Percentiles rank a stretch among this genome's conserved stretches.
Evolutionary conservation across 2,888 invertebrate genomes (phyloP).

Genomic region (Branchellion lobata): DNA sequence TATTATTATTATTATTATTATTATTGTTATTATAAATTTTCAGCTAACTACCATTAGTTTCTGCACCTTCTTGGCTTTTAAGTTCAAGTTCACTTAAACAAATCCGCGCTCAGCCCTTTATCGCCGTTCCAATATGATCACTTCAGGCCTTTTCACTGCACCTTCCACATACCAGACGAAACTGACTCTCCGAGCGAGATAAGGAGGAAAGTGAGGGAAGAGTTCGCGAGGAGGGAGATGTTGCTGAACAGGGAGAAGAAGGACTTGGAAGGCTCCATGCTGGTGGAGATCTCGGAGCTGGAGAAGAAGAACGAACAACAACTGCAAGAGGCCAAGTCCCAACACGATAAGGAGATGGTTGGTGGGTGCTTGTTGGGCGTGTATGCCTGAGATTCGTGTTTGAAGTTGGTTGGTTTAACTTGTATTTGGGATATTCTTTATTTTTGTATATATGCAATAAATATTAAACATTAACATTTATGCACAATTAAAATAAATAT

Average conservation of each 20-base stretch:
- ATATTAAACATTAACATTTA: no score
- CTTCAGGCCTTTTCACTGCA: background rate
- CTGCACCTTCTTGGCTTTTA: no score
- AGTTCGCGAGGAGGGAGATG: conserved; percentile 25
- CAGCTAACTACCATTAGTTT: no score
- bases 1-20: no score
- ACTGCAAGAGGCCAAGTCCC: conserved; percentile 10
- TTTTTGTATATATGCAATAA: background rate
- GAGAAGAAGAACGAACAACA: conserved; percentile 15
- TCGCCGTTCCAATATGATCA: background rate
- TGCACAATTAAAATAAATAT: no score
- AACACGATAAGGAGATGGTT: conserved; percentile 31
- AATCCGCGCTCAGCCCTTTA: background rate
- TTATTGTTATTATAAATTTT: no score
- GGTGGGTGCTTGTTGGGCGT: no score
- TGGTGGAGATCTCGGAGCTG: conserved; percentile 34
- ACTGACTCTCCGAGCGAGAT: conserved; percentile 10
- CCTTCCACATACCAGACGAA: conserved; percentile 1
- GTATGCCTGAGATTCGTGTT: background rate
- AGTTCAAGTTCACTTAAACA: no score
- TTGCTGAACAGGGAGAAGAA: conserved; percentile 18
- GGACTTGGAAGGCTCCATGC: conserved; percentile 9
- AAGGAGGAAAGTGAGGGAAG: conserved; percentile 15
- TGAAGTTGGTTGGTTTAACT: background rate
- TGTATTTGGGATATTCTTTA: background rate